Evolutionary conservation across 1,140 invertebrate genomes (phyloP), one percentile per base, ranked within the genome.

Genomic region (Drosophila sp.): DNA sequence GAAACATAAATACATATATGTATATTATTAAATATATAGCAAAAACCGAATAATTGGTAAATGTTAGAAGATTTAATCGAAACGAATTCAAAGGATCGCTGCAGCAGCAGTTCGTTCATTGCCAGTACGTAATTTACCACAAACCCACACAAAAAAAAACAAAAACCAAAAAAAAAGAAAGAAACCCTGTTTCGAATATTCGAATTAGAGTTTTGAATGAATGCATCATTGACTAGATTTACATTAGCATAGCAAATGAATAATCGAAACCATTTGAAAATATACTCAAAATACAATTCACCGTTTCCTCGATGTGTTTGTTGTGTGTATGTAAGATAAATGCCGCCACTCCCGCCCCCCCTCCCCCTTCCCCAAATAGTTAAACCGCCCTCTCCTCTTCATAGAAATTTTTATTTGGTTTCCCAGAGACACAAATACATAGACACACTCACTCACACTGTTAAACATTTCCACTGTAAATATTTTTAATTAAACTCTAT

Each of bases 401-500:
- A 54, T 47, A 60, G 44, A n/a, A 70, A 67, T 79, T 71, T 47
- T 64, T 78, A 79, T 76, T 57, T 30, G 17, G 62, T 70, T 79
- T 86, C 72, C 70, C 76, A 50, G 8, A 38, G 11, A 38, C 10
- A 38, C 10, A 8, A 3, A 41, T 27, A 50, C 44, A 50, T 23
- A 27, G 5, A 50, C 23, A 47, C 23, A 50, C 23, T 7, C 44
- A 50, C 44, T 27, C 44, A 27, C 44, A 86, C 72, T 86, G 83
- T 86, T 86, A 79, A 71, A 76, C 72, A 83, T 86, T 83, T 79
- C 69, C 79, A 86, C 83, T 86, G 83, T 87, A 86, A 79, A 86
- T 86, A 86, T 83, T 87, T 73, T 79, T 70, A 87, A 85, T 67
- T 76, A 78, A 72, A 77, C 70, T 44, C 41, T 33, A 58, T 85